Evolutionary conservation across 2,797 vertebrate species (phyloP).

Genomic region (Netta rufina): DNA sequence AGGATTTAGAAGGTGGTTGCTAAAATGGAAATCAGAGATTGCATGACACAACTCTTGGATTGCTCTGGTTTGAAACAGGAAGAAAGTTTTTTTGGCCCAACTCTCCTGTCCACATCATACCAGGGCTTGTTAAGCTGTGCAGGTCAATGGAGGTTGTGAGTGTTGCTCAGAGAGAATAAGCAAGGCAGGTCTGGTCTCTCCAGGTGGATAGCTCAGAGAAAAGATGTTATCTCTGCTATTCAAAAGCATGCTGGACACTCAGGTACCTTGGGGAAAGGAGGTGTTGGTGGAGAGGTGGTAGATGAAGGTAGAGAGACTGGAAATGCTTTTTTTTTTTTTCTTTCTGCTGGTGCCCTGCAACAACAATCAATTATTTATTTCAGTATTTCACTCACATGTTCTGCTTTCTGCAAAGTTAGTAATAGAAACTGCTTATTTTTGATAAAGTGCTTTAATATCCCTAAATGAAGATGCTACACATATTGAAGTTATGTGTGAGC

Average conservation of each 20-base stretch:
- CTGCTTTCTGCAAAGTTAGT: background rate
- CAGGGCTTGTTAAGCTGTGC: background rate
- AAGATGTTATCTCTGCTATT: background rate
- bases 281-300: background rate
- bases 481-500: background rate
- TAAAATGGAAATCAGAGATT: background rate
- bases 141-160: rapidly evolving
- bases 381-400: background rate
- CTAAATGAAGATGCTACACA: background rate
- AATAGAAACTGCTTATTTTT: background rate
- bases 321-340: background rate
- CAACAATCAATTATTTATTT: background rate
- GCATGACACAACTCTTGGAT: background rate
- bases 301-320: background rate
- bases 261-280: background rate
- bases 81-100: too few species aligned
- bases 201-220: background rate
- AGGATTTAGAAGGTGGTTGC: background rate
- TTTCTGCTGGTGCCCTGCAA: background rate
- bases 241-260: background rate
- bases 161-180: background rate
- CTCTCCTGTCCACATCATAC: background rate
- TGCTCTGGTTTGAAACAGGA: background rate
- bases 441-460: background rate
- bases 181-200: too few species aligned